Conservation (phyloP, 2,797 vertebrate genomes). For the Ispidina picta region DNA sequence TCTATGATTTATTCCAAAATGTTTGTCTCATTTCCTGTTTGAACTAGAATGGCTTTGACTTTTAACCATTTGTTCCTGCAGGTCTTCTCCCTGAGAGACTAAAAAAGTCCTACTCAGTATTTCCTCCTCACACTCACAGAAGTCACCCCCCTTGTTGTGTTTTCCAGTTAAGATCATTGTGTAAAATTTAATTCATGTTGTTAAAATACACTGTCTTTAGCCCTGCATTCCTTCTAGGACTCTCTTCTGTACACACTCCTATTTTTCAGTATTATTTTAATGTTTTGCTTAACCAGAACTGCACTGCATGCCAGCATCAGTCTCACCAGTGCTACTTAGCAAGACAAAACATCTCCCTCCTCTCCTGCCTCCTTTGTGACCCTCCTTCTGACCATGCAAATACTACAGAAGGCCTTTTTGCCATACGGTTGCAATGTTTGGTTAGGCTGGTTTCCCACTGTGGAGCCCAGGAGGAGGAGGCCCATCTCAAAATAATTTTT, state of each 20-base stretch:
- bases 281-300: background rate
- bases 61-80: background rate
- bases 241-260: background rate
- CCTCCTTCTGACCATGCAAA: background rate
- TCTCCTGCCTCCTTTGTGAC: background rate
- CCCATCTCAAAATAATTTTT: background rate
- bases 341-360: conserved; percentile 8
- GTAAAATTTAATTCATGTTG: background rate
- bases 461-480: background rate
- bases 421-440: background rate
- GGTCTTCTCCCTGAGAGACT: background rate
- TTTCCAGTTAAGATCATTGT: background rate
- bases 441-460: background rate
- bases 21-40: conserved; percentile 48
- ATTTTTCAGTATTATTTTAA: background rate
- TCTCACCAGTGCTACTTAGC: background rate
- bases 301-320: background rate
- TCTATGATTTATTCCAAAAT: conserved; percentile 39
- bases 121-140: background rate
- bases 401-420: background rate
- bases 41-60: conserved; percentile 1
- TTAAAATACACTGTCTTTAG: background rate
- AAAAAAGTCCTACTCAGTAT: background rate
- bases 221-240: background rate
- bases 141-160: background rate